Evolutionary conservation across 2,888 invertebrate species (phyloP), one percentile per base, ranked within the genome.

Genomic region (Amiota minor): DNA sequence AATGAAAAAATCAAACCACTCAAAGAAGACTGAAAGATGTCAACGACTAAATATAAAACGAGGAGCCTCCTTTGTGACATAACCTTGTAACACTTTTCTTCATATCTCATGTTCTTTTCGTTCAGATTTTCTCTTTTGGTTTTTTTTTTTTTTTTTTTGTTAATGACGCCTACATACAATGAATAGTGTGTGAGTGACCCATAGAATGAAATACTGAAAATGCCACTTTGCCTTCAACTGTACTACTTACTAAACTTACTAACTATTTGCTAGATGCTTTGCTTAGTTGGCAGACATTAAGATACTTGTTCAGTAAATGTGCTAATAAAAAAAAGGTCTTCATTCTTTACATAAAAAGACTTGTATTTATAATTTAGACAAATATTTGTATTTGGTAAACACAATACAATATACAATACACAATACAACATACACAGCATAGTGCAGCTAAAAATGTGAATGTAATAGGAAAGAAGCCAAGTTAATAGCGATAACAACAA

Each of bases 21-120:
- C 16, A 82, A 81, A 77, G 46, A 11, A 64, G 46, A 45, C 45
- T 9, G 10, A 65, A 65, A 20, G 64, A 65, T 65, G 64, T 65
- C 64, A 65, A 65, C 35, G 16, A 46, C 64, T 10, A n/a, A 18
- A 35, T 35, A 35, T 35, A 35, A 35, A 35, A 35, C 35, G 35
- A 35, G 35, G 35, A 35, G 4, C 35, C 35, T 35, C 35, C 35
- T 35, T 6, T 9, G 16, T 65, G 64, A 65, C 64, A 65, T 18
- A 65, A 65, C 64, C 64, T 65, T 65, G 64, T 65, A 65, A 65
- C 47, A 65, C 46, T 65, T 65, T 65, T 65, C 64, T 12, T 56
- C 10, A 56, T 56, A 18, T 45, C 18, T 59, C 18, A 59, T 23
- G 23, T 23, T 23, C 6, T 61, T 61, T 61, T 18, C 23, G 12